Evolutionary conservation across 2,888 invertebrate species (phyloP).

Genomic region (Stratiomys singularior): DNA sequence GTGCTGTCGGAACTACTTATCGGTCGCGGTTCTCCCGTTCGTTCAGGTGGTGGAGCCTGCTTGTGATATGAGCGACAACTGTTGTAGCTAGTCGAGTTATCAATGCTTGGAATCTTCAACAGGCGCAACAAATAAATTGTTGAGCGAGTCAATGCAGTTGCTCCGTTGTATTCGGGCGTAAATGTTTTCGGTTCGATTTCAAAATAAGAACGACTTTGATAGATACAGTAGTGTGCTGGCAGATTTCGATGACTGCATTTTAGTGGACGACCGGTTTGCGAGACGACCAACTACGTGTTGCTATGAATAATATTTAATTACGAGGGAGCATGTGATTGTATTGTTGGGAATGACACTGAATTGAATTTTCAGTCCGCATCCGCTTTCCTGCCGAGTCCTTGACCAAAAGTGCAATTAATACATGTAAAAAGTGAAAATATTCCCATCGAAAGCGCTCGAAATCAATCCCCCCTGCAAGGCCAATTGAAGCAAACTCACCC

Average conservation of each 20-base stretch:
- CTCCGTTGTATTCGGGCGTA: not conserved
- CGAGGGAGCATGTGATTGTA: too few species aligned
- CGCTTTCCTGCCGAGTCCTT: too few species aligned
- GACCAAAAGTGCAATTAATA: too few species aligned
- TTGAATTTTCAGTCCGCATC: too few species aligned
- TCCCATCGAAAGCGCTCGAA: too few species aligned
- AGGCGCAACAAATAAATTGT: conserved; percentile 21
- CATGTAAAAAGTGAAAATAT: too few species aligned
- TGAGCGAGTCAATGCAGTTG: not conserved
- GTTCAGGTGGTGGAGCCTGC: not conserved
- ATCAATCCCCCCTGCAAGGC: too few species aligned
- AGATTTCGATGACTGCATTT: not conserved
- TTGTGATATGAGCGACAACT: not conserved
- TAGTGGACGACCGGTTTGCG: not conserved
- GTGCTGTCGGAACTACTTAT: not conserved
- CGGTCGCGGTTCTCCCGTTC: not conserved
- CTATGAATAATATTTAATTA: not conserved
- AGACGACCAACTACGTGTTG: not conserved
- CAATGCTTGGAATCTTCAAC: not conserved
- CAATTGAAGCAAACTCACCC: not conserved
- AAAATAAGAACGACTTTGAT: not conserved
- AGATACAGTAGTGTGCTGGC: not conserved
- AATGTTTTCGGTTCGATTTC: not conserved
- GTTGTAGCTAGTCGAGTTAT: not conserved
- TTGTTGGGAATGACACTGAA: too few species aligned